A percentile compares a stretch with the other conserved stretches of the same genome.
These are phyloP conservation scores for Laspeyria flexula DNA, from an alignment of 2,888 invertebrate species.

Conservation along the genomic window DNA sequence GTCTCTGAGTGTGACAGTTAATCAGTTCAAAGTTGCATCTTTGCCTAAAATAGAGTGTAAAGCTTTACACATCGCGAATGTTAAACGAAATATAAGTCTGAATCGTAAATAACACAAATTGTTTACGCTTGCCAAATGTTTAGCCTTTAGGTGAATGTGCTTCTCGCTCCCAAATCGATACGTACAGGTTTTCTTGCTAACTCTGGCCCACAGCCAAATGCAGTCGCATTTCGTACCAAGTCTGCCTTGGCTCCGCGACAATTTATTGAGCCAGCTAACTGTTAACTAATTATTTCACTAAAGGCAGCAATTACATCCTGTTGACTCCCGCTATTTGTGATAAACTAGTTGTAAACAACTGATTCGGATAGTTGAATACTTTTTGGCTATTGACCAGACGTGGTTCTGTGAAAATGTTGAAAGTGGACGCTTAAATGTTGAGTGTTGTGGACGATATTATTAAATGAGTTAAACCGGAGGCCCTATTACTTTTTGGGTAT, in stretches of 20 bases:
- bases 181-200: constrained; percentile 59
- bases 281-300: constrained; percentile 34
- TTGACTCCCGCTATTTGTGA: constrained; percentile 11
- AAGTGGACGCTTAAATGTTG: no score
- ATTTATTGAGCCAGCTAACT: constrained; percentile 30
- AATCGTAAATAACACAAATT: constrained; percentile 41
- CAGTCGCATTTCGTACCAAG: constrained; percentile 51
- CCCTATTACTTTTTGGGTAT: no score
- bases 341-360: constrained; percentile 12
- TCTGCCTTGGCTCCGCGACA: constrained; percentile 16
- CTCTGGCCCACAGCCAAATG: constrained; percentile 61
- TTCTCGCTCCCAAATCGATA: constrained; percentile 56
- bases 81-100: constrained; percentile 20
- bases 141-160: constrained; percentile 43
- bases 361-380: background rate
- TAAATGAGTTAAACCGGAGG: no score
- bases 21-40: background rate
- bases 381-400: background rate
- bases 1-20: no score
- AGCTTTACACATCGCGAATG: constrained; percentile 3
- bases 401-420: no score
- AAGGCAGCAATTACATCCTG: constrained; percentile 24
- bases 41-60: background rate
- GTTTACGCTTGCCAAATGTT: constrained; percentile 47
- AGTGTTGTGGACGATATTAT: no score